Evolutionary conservation across 2,797 vertebrate species (phyloP).

Genomic region (Aulostomus chinensis): DNA sequence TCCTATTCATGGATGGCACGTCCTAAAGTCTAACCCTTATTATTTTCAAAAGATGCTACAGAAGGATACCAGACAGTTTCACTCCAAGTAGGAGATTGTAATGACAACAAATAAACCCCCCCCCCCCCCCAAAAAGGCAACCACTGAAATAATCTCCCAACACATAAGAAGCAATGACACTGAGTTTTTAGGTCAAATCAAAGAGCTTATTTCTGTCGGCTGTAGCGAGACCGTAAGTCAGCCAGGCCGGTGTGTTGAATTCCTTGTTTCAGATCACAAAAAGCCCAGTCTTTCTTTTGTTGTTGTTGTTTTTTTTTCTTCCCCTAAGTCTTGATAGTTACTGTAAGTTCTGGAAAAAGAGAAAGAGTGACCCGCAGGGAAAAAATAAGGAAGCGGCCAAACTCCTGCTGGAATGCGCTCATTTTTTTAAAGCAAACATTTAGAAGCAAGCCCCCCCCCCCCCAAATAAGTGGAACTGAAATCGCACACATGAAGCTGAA

Average conservation of each 20-base stretch:
- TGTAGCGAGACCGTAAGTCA: constrained; percentile 43
- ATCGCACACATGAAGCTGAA: constrained; percentile 42
- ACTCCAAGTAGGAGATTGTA: constrained; percentile 42
- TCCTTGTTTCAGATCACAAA: constrained; percentile 18
- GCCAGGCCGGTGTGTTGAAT: constrained; percentile 32
- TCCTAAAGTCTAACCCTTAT: constrained; percentile 29
- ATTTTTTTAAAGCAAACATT: constrained; percentile 68
- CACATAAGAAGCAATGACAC: constrained; percentile 30
- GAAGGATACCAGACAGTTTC: constrained; percentile 31
- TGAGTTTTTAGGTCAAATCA: constrained; percentile 3
- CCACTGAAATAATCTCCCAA: constrained; percentile 65
- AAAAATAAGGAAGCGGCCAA: constrained; percentile 58
- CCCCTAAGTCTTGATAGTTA: too few relatives aligned
- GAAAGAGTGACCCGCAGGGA: too few relatives aligned
- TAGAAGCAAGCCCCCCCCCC: constrained; percentile 29
- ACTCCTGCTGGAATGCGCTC: constrained; percentile 63
- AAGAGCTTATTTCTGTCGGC: constrained; percentile 7
- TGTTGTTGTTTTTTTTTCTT: constrained; percentile 27
- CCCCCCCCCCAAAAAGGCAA: constrained; percentile 60
- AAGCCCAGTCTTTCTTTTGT: not conserved
- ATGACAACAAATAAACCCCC: constrained; percentile 27
- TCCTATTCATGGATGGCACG: constrained; percentile 18
- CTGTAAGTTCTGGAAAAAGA: constrained; percentile 41
- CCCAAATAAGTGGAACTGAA: constrained; percentile 43
- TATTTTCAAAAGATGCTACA: constrained; percentile 58